phyloP scores from a whole-genome alignment of 2,797 vertebrate species.

The Acanthurus leucopareius region DNA sequence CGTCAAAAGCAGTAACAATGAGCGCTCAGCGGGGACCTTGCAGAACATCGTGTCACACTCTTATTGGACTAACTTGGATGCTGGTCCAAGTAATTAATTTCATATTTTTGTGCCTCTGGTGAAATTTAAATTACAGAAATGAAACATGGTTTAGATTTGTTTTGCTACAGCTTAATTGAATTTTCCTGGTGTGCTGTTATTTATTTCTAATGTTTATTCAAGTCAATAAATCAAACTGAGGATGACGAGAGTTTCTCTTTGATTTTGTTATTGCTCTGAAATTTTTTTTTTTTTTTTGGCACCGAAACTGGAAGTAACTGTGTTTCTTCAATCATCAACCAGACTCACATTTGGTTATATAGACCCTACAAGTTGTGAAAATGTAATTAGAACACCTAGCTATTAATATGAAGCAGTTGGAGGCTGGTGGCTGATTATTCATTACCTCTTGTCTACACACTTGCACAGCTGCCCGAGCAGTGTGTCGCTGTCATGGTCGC shows the following conservation, averaged over 20 bases:
- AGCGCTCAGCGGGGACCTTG: neutral
- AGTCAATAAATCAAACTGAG: conserved; percentile 31
- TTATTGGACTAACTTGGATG: neutral
- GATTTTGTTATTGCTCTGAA: neutral
- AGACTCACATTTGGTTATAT: conserved; percentile 50
- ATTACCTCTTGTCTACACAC: conserved; percentile 86
- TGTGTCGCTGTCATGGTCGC: conserved; percentile 78
- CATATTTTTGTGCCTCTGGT: neutral
- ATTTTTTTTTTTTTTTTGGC: conserved; percentile 26
- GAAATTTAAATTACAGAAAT: conserved; percentile 3
- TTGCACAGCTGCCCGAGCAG: conserved; percentile 86
- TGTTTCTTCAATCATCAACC: conserved; percentile 38
- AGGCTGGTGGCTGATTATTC: conserved; percentile 85
- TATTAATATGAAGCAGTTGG: conserved; percentile 87
- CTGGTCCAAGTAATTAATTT: conserved; percentile 16
- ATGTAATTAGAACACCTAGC: conserved; percentile 87
- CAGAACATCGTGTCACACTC: neutral
- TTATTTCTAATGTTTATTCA: conserved; percentile 31
- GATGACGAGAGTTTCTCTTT: conserved; percentile 11
- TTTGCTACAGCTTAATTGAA: conserved; percentile 15
- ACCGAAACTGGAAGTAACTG: neutral
- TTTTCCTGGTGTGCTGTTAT: neutral
- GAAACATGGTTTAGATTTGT: conserved; percentile 9
- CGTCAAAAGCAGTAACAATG: conserved; percentile 17
- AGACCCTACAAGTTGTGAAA: conserved; percentile 74